A percentile compares a stretch with the other conserved stretches of the same genome.
phyloP scores from a whole-genome alignment of 2,797 vertebrate species.

The Rhinoraja longicauda region DNA sequence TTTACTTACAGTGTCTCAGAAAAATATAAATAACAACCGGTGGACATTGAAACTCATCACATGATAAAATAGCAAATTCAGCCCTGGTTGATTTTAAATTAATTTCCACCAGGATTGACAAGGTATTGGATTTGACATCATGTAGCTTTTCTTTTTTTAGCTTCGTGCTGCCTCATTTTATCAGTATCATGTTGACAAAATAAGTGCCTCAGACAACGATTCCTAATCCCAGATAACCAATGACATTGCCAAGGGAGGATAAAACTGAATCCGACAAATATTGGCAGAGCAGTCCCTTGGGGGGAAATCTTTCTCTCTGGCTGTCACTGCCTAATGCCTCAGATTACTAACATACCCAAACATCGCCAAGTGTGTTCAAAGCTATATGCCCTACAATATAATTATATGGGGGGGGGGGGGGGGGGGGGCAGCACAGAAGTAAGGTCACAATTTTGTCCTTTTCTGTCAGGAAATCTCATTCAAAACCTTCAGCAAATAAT shows the following conservation, averaged over 20 bases:
- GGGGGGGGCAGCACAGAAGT: no score
- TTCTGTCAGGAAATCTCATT: background rate
- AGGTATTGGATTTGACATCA: background rate
- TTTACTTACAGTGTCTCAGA: no score
- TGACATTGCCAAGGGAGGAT: background rate
- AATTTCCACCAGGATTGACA: no score
- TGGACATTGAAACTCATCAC: no score
- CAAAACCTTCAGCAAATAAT: background rate
- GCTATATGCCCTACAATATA: background rate
- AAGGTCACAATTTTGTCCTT: background rate
- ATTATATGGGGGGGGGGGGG: no score
- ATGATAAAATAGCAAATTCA: no score
- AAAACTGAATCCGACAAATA: background rate
- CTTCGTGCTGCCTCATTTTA: background rate
- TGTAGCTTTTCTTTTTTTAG: background rate
- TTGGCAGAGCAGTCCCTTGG: background rate
- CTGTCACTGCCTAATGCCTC: background rate
- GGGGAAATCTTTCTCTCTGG: background rate
- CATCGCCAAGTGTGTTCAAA: background rate
- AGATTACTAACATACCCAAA: background rate
- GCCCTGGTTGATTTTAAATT: no score
- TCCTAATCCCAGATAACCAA: background rate
- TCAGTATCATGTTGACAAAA: background rate
- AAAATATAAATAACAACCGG: no score
- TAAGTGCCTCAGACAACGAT: background rate